Base-by-base conservation (phyloP, 2,113 vertebrate species). In the Panthera uncia region DNA sequence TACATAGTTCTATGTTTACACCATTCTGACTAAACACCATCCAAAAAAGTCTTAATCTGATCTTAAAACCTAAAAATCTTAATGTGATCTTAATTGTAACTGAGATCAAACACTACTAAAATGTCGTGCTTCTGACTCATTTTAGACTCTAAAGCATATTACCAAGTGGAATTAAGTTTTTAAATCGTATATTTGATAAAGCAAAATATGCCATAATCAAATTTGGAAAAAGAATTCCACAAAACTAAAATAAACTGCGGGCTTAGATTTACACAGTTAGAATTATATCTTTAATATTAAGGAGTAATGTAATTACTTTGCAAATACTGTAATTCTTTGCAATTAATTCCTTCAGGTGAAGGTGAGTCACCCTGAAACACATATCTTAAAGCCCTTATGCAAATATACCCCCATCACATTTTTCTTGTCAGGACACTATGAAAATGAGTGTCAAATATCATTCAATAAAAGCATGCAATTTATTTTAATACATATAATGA, bases 401-500 rank as follows among this genome's bases (percentile, higher is more conserved):
- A 96, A 97, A 98, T 83, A 78, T 41, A 96, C 86, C 76, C 89
- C 38, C 65, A 69, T 76, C 3, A 95, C 88, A 96, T 97, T 98
- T 96, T 98, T 98, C 94, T 98, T 98, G 65, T 94, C 88, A 82
- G 33, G 41, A 89, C 91, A 97, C 57, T 80, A 88, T 95, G 80
- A 66, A 98, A 98, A 98, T 79, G 55, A 97, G 14, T 33, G 29
- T 94, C 97, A 98, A 98, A 96, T 89, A 96, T 79, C 65, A 97
- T 87, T 95, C 90, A 50, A 91, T 93, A 84, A 96, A 84, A 98
- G 95, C 83, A 79, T 95, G 50, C 29, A 92, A 98, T 98, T 96
- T 95, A 95, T 61, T 98, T 97, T 96, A 98, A 98, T 96, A 81
- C 33, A 97, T 69, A 96, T 83, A 97, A 98, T 94, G 73, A 96